These are phyloP conservation scores for Thymelicus lineola DNA, from an alignment of 2,888 invertebrate genomes.

Conservation along the genomic window DNA sequence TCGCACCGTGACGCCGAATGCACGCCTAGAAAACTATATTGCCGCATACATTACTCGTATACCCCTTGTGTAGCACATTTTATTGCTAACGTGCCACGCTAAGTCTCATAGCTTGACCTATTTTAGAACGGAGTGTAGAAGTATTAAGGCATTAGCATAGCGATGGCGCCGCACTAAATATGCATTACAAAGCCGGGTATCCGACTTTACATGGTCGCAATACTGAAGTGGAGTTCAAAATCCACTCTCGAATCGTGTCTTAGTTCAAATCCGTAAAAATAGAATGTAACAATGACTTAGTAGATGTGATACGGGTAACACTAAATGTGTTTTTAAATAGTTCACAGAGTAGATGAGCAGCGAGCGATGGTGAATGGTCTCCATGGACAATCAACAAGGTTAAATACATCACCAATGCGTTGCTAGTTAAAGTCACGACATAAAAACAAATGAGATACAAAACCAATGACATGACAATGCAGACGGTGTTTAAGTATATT, in stretches of 20 bases:
- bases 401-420: no score
- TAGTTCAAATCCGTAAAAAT: neutral
- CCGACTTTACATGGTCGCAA: slow-evolving; percentile 9
- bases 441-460: no score
- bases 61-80: slow-evolving; percentile 25
- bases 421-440: no score
- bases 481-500: no score
- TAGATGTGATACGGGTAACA: no score
- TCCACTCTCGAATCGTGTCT: neutral
- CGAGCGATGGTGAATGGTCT: no score
- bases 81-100: slow-evolving; percentile 30
- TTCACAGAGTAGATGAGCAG: no score
- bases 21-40: slow-evolving; percentile 14
- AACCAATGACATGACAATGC: no score
- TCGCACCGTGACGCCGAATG: slow-evolving; percentile 29
- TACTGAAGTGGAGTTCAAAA: slow-evolving; percentile 9
- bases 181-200: slow-evolving; percentile 26
- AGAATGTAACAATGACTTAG: no score
- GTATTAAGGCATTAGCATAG: slow-evolving; percentile 35
- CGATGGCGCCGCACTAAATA: slow-evolving; percentile 26
- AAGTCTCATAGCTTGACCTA: slow-evolving; percentile 32
- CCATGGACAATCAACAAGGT: no score
- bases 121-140: slow-evolving; percentile 33
- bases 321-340: no score
- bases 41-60: slow-evolving; percentile 22